A percentile compares a stretch with the other conserved stretches of the same genome.
Conservation (phyloP, 2,113 vertebrate species). For the Pseudopipra pipra region DNA sequence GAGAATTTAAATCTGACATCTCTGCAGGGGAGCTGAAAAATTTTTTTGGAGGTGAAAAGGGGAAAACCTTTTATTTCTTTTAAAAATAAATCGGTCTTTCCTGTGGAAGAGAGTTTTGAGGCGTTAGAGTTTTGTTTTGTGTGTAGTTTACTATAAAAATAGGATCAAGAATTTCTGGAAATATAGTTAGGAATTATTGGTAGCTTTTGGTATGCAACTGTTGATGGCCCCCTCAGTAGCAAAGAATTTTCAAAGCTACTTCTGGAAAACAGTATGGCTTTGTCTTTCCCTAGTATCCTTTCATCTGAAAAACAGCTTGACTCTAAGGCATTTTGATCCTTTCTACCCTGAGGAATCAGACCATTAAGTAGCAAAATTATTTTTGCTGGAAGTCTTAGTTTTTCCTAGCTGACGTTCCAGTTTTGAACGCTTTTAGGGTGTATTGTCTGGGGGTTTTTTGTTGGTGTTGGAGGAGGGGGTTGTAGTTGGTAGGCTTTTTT, state of each 20-base stretch:
- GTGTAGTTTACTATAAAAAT: background rate
- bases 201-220: background rate
- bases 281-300: background rate
- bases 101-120: background rate
- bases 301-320: background rate
- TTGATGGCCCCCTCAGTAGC: background rate
- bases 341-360: background rate
- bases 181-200: background rate
- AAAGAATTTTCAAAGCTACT: constrained; percentile 14
- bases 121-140: background rate
- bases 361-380: background rate
- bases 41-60: background rate
- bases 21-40: background rate
- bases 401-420: background rate
- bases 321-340: background rate
- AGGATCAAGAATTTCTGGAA: background rate
- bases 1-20: background rate
- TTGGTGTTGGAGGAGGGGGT: background rate
- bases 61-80: background rate
- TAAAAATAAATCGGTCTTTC: background rate
- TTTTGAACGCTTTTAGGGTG: background rate
- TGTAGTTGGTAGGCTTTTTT: background rate
- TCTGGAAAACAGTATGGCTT: background rate
- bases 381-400: background rate
- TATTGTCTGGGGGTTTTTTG: background rate